Evolutionary conservation across 1,140 invertebrate species (phyloP), one percentile per base, ranked within the genome.

Genomic region (Triops longicaudatus): DNA sequence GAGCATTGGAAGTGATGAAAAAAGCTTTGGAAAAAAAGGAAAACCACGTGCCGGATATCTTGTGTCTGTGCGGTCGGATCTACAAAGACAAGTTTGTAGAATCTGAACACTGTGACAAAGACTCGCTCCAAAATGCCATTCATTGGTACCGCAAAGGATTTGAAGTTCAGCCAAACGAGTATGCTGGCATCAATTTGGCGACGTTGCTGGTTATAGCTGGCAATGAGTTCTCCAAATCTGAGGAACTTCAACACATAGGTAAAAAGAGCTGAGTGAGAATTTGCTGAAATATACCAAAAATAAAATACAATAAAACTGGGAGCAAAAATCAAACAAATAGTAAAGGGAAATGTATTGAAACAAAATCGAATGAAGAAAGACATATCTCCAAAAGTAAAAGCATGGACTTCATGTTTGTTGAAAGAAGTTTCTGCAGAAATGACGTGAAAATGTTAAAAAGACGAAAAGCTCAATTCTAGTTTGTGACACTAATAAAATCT

Each of bases 51-150:
- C 85, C 88, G 14, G 98, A 99, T 84, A 97, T 99, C 90, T 84
- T 99, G n/a, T 98, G 98, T 83, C 87, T 99, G 1, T 98, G 97
- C 85, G 98, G 98, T 1, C 89, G 98, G 77, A 99, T 99, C 82
- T 98, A 99, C 84, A 99, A 99, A 85, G 98, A 99, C 85, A 97
- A 93, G 83, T 99, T 99, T 86, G 94, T 98, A 26, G 96, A 98
- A 86, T 97, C 95, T 50, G 89, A 93, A 79, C 97, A 97, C 83
- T 89, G 88, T 1, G 97, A 99, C 83, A 88, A 90, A 81, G 91
- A 93, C 31, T 95, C 94, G 82, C 87, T 99, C 76, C 88, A 93
- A 41, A 91, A 93, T 86, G 97, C 98, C 31, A 99, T 99, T 81
- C 89, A 93, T 84, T 99, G 98, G 98, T 99, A 99, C 84, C 88